Conservation (phyloP, 2,888 invertebrate species). For the Lysandra coridon region DNA sequence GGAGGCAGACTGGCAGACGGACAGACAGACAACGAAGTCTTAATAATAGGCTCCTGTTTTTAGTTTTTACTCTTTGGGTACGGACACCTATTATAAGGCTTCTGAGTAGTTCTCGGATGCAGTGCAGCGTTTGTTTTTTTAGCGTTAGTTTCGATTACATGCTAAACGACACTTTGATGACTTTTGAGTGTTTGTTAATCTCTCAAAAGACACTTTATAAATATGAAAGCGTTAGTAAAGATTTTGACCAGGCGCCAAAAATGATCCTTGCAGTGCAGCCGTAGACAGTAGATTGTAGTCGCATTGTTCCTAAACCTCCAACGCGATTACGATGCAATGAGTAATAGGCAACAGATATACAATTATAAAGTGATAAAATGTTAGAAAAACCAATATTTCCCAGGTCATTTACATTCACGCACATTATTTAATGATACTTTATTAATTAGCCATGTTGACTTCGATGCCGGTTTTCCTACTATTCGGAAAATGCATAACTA, state of each 20-base stretch:
- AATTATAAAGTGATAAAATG: constrained; percentile 1
- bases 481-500: not conserved
- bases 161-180: too few relatives aligned
- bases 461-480: not conserved
- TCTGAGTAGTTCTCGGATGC: too few relatives aligned
- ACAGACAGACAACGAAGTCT: too few relatives aligned
- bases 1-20: too few relatives aligned
- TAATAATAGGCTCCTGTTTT: too few relatives aligned
- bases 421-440: not conserved
- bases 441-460: not conserved
- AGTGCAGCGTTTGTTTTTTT: too few relatives aligned
- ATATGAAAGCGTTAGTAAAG: too few relatives aligned
- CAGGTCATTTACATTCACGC: not conserved
- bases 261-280: not conserved
- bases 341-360: not conserved
- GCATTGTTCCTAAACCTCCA: not conserved
- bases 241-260: not conserved
- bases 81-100: too few relatives aligned
- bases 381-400: not conserved
- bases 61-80: too few relatives aligned
- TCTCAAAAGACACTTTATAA: too few relatives aligned
- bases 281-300: not conserved
- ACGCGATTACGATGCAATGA: not conserved
- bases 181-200: too few relatives aligned
- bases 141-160: too few relatives aligned